phyloP scores from a whole-genome alignment of 1,140 invertebrate species.

The Drosophila takahashii region DNA sequence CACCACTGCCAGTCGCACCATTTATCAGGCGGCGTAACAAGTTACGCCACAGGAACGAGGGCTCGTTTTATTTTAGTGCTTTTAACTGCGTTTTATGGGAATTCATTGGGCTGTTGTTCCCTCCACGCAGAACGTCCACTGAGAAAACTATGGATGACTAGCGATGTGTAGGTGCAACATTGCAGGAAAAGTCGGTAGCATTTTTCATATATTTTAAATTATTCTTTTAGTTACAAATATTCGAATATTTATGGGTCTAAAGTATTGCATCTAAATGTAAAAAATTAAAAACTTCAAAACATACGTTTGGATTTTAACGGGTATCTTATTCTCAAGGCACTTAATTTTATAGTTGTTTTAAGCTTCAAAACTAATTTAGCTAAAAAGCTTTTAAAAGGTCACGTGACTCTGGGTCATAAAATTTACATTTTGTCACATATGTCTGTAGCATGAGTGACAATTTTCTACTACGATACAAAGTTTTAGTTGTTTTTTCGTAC shows the following conservation, averaged over 20 bases:
- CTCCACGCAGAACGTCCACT: conserved; percentile 40
- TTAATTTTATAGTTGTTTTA: not conserved
- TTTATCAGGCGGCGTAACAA: conserved; percentile 76
- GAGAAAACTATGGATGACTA: not conserved
- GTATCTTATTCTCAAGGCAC: not conserved
- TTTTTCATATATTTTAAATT: no score
- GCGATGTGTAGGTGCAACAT: not conserved
- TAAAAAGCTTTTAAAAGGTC: no score
- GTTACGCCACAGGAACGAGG: conserved; percentile 61
- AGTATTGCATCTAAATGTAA: no score
- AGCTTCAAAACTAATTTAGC: no score
- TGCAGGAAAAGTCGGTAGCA: not conserved
- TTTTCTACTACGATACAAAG: no score
- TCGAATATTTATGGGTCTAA: no score
- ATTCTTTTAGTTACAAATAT: no score
- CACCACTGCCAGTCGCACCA: conserved; percentile 38
- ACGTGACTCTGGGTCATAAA: no score
- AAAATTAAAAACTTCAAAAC: no score
- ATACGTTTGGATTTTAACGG: not conserved
- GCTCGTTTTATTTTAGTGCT: conserved; percentile 63
- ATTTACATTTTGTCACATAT: no score
- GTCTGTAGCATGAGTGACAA: no score
- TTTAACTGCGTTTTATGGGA: conserved; percentile 55
- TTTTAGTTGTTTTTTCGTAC: no score
- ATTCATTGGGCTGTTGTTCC: conserved; percentile 39